A percentile compares a stretch with the other conserved stretches of the same genome.
phyloP scores from a whole-genome alignment of 1,140 invertebrate genomes.

The Neodiprion lecontei region DNA sequence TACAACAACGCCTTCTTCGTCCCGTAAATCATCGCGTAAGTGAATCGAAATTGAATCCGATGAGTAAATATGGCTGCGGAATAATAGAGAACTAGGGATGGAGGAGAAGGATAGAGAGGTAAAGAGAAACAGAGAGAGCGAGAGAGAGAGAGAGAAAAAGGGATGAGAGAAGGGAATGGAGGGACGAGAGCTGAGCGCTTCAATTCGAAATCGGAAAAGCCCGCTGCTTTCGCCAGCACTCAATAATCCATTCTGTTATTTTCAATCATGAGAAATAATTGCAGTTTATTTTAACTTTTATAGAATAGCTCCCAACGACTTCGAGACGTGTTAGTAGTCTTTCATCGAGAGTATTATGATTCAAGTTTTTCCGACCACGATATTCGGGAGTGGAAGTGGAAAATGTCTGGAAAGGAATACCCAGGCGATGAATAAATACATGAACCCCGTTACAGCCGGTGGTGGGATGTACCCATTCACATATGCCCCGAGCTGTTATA shows the following conservation, averaged over 20 bases:
- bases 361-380: not conserved
- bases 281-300: too few relatives aligned
- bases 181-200: not conserved
- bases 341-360: not conserved
- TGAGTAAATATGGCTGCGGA: conserved; percentile 58
- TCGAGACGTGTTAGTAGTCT: too few relatives aligned
- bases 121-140: not conserved
- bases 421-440: not conserved
- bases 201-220: not conserved
- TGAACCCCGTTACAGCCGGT: not conserved
- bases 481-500: conserved; percentile 2
- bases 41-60: conserved; percentile 61
- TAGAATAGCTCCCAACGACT: too few relatives aligned
- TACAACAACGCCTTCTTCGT: conserved; percentile 17
- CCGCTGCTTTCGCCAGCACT: too few relatives aligned
- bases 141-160: conserved; percentile 7
- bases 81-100: conserved; percentile 3
- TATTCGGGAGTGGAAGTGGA: not conserved
- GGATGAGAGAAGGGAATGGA: conserved; percentile 6
- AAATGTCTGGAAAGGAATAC: not conserved
- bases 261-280: too few relatives aligned
- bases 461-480: not conserved
- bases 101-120: not conserved
- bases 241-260: too few relatives aligned
- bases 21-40: conserved; percentile 58